Evolutionary conservation across 1,140 invertebrate genomes (phyloP), one percentile per base, ranked within the genome.

Genomic region (Platorchestia sp.): DNA sequence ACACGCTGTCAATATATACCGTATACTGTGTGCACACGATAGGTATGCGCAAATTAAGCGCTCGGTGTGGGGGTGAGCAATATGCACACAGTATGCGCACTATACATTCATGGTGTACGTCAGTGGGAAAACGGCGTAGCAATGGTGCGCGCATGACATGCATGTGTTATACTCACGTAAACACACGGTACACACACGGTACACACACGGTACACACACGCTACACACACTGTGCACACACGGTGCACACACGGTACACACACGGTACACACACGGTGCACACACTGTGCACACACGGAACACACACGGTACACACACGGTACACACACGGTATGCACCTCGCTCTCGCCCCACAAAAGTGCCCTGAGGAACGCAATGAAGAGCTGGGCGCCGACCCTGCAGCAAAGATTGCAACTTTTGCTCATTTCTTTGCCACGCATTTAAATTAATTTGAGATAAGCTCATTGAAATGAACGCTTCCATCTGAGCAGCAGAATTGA

Each of bases 391-490:
- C 87, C n/a, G 41, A 19, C 36, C 36, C 87, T 42, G 87, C 87
- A 89, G 43, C 14, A 89, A 41, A 89, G 43, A 44, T 44, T 89
- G n/a, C 87, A 89, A 42, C 43, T 89, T 89, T 89, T 41, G 87
- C 5, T 14, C 41, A 41, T 89, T 42, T 89, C 43, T 89, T 41
- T 89, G 87, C 87, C 10, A 36, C 41, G 87, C n/a, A 44, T 89
- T 89, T 89, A 41, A 42, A 89, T 89, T 89, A 89, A 89, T 89
- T 89, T 89, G 87, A 89, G 87, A 42, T 22, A 89, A 89, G 27
- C 43, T 89, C 59, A 75, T 22, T 75, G 59, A 75, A 75, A 75
- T 75, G 59, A 75, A 27, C 59, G 59, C 1, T 75, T 75, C 36
- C 14, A 75, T 75, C 36, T 75, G 59, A 75, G 59, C 14, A 36